Conservation (phyloP, 1,140 invertebrate genomes). For the Drosophila simulans region DNA sequence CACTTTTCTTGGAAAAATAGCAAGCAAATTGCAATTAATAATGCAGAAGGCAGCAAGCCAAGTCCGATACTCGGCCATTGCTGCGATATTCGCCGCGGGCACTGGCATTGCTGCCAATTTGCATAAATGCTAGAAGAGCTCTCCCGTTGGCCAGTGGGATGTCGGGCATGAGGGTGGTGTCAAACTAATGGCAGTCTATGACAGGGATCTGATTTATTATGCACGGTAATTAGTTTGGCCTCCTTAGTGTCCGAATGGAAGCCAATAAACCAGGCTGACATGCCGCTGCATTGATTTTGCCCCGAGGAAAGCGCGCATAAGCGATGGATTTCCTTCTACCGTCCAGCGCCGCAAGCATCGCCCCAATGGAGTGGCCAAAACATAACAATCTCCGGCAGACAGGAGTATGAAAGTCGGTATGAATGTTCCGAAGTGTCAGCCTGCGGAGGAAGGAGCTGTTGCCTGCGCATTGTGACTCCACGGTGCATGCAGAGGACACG, state of each 20-base stretch:
- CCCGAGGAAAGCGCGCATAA: constrained; percentile 31
- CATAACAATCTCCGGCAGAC: constrained; percentile 59
- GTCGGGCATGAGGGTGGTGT: constrained; percentile 40
- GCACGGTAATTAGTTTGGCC: constrained; percentile 78
- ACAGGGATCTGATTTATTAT: constrained; percentile 78
- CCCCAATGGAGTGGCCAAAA: constrained; percentile 44
- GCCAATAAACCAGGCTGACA: constrained; percentile 54
- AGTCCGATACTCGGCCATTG: constrained; percentile 14
- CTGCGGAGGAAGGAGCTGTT: constrained; percentile 19
- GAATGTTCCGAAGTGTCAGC: constrained; percentile 60
- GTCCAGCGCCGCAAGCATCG: neutral
- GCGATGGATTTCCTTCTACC: constrained; percentile 23
- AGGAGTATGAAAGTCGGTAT: constrained; percentile 63
- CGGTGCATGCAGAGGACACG: constrained; percentile 48
- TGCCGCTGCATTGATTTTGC: constrained; percentile 62
- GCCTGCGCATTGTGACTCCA: constrained; percentile 54
- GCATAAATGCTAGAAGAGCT: constrained; percentile 70
- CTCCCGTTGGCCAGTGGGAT: neutral
- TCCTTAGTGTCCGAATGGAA: constrained; percentile 59
- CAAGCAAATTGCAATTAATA: constrained; percentile 80
- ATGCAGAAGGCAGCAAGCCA: constrained; percentile 50
- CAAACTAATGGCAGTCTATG: constrained; percentile 77
- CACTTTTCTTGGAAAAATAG: constrained; percentile 61
- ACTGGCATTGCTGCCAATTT: constrained; percentile 58
- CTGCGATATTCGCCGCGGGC: constrained; percentile 3